A percentile compares a stretch with the other conserved stretches of the same genome.
phyloP scores from a whole-genome alignment of 2,888 invertebrate species.

The Synanthedon vespiformis region DNA sequence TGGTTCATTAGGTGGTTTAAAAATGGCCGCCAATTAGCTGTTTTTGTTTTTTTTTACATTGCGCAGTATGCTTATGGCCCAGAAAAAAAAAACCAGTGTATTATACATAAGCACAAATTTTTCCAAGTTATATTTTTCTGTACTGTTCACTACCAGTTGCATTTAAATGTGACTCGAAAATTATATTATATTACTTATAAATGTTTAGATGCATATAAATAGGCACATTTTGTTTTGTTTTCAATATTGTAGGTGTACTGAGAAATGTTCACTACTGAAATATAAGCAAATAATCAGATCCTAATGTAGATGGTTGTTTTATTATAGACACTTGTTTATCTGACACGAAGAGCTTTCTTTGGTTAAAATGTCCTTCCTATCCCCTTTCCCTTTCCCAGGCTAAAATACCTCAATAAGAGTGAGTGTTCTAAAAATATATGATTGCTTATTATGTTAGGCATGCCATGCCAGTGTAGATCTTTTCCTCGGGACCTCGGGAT shows the following conservation, averaged over 20 bases:
- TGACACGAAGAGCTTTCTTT: not conserved
- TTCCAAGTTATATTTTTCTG: constrained; percentile 7
- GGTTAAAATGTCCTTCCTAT: too few species aligned
- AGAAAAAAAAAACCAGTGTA: constrained; percentile 2
- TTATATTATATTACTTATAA: too few species aligned
- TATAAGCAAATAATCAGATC: constrained; percentile 22
- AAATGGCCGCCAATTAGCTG: constrained; percentile 1
- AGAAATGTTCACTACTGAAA: constrained; percentile 1
- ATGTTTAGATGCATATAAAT: constrained; percentile 4
- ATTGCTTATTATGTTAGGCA: too few species aligned
- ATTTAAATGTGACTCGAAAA: not conserved
- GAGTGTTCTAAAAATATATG: too few species aligned
- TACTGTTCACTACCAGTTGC: not conserved
- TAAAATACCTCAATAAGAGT: too few species aligned
- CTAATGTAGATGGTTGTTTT: constrained; percentile 8
- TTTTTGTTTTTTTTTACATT: constrained; percentile 26
- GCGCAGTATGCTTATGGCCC: too few species aligned
- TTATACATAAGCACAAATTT: constrained; percentile 39
- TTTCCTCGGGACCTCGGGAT: too few species aligned
- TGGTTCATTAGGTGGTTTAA: too few species aligned
- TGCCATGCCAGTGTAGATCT: too few species aligned
- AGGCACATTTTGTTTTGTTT: too few species aligned
- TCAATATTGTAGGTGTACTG: constrained; percentile 13
- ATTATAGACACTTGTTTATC: not conserved
- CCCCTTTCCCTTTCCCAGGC: too few species aligned